Conservation (phyloP, 2,113 vertebrate species). For the Oostethus manadensis region DNA sequence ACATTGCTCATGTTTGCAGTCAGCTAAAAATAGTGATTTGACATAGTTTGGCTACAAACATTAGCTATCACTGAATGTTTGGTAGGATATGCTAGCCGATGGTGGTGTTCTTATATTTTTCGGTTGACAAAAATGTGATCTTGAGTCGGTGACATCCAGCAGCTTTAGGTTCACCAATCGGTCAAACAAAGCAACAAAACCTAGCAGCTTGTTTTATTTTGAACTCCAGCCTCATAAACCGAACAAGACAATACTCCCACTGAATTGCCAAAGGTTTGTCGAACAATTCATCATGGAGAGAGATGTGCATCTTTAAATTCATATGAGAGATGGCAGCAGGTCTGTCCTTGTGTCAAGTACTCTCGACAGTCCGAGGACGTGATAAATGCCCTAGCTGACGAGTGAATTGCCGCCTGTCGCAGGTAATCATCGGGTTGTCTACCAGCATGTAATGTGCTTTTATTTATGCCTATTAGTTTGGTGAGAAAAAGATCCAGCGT, state of each 20-base stretch:
- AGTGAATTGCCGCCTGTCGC: constrained; percentile 71
- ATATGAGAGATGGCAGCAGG: constrained; percentile 40
- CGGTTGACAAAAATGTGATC: no score
- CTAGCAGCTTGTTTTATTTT: background rate
- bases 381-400: constrained; percentile 65
- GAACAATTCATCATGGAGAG: constrained; percentile 21
- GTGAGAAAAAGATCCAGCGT: constrained; percentile 52
- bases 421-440: constrained; percentile 72
- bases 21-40: no score
- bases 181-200: constrained; percentile 26
- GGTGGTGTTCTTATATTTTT: no score
- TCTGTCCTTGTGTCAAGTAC: constrained; percentile 45
- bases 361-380: constrained; percentile 51
- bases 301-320: constrained; percentile 21
- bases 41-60: no score
- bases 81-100: no score
- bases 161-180: constrained; percentile 28
- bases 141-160: no score
- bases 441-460: constrained; percentile 63
- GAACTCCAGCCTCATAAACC: constrained; percentile 7
- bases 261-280: constrained; percentile 27
- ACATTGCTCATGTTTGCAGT: no score
- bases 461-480: constrained; percentile 72
- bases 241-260: constrained; percentile 31
- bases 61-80: no score